phyloP scores from a whole-genome alignment of 2,888 invertebrate species.

The Microplitis manilae region DNA sequence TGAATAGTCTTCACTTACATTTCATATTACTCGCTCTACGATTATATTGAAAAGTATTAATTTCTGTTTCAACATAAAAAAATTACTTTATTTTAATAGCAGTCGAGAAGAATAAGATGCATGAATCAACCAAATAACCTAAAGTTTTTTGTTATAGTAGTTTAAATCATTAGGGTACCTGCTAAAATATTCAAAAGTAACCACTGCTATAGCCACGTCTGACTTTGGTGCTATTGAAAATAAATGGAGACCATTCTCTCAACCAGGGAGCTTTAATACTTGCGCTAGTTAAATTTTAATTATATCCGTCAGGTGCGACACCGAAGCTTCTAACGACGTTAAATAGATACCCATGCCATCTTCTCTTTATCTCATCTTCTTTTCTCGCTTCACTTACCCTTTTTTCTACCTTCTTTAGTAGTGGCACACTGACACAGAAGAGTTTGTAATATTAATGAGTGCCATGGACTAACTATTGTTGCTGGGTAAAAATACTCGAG shows the following conservation, averaged over 20 bases:
- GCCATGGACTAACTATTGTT: slow-evolving; percentile 47
- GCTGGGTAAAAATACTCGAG: background rate
- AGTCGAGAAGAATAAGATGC: background rate
- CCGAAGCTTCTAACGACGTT: slow-evolving; percentile 27
- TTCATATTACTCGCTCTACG: too few relatives aligned
- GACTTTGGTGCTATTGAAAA: slow-evolving; percentile 53
- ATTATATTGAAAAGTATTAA: too few relatives aligned
- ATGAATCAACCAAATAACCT: background rate
- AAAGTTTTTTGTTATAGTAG: background rate
- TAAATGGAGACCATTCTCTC: slow-evolving; percentile 44
- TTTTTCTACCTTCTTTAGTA: background rate
- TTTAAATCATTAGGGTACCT: slow-evolving; percentile 47
- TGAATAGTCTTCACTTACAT: too few relatives aligned
- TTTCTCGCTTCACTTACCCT: slow-evolving; percentile 4
- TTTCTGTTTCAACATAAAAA: too few relatives aligned
- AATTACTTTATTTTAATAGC: background rate
- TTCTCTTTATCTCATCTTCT: background rate
- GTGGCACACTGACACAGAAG: slow-evolving; percentile 62
- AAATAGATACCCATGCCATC: slow-evolving; percentile 9
- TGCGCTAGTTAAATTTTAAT: slow-evolving; percentile 51
- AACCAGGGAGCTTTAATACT: slow-evolving; percentile 47
- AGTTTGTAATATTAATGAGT: slow-evolving; percentile 56
- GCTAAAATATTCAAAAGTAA: slow-evolving; percentile 54
- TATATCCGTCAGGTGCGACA: slow-evolving; percentile 47
- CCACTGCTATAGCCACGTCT: slow-evolving; percentile 45